phyloP scores from a whole-genome alignment of 2,888 invertebrate species.

The Dione juno region DNA sequence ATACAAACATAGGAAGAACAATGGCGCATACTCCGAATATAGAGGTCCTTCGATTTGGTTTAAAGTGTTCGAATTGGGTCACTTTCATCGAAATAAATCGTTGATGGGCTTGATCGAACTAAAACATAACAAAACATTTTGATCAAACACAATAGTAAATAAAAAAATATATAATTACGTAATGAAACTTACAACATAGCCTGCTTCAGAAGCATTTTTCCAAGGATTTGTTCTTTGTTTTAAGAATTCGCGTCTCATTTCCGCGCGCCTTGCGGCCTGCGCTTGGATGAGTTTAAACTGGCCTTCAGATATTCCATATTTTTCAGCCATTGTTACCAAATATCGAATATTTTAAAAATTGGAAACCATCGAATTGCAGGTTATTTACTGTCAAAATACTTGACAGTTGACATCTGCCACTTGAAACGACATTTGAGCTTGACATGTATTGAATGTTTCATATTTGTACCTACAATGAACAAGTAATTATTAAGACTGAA shows the following conservation, averaged over 20 bases:
- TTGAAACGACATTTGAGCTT: constrained; percentile 21
- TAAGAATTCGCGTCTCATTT: constrained; percentile 87
- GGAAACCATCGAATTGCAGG: constrained; percentile 31
- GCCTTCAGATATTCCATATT: constrained; percentile 81
- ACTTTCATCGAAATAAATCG: constrained; percentile 89
- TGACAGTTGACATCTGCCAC: constrained; percentile 4
- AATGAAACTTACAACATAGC: constrained; percentile 87
- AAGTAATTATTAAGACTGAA: neutral
- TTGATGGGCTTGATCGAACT: constrained; percentile 93
- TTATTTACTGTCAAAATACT: constrained; percentile 35
- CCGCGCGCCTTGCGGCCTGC: constrained; percentile 84
- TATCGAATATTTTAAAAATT: constrained; percentile 23
- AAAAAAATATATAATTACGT: constrained; percentile 66
- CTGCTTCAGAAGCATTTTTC: constrained; percentile 87
- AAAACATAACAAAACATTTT: constrained; percentile 58
- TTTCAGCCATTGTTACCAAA: constrained; percentile 66
- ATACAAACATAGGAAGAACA: constrained; percentile 82
- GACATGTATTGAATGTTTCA: neutral
- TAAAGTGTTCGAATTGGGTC: constrained; percentile 86
- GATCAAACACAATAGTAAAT: neutral
- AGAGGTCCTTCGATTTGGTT: constrained; percentile 84
- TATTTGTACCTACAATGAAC: too few relatives aligned
- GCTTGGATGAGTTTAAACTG: constrained; percentile 82
- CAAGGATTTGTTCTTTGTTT: constrained; percentile 89
- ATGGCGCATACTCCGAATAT: constrained; percentile 77